Evolutionary conservation across 2,888 invertebrate species (phyloP).

Genomic region (Anthophora plumipes): DNA sequence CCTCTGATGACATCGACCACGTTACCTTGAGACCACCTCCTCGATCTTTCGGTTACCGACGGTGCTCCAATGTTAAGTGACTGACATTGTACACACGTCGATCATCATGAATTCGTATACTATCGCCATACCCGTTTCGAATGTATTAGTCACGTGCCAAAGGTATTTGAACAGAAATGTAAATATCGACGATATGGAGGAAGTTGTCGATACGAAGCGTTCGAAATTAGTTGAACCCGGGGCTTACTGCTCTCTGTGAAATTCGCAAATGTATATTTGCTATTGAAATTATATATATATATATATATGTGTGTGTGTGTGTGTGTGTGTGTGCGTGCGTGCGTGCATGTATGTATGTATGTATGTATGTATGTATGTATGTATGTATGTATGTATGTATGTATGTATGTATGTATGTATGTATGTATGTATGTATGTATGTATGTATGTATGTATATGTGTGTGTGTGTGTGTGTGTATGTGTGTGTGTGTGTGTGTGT

Average conservation of each 20-base stretch:
- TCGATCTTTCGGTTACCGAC: constrained; percentile 13
- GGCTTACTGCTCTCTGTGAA: background rate
- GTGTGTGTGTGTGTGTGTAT: no score
- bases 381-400: no score
- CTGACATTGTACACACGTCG: background rate
- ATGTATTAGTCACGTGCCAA: constrained; percentile 32
- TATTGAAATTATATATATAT: no score
- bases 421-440: no score
- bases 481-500: no score
- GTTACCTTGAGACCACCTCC: constrained; percentile 40
- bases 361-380: no score
- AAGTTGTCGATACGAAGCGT: background rate
- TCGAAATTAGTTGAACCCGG: background rate
- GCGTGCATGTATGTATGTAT: no score
- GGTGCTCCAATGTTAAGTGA: background rate
- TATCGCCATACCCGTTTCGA: background rate
- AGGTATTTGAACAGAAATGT: background rate
- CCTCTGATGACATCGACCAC: constrained; percentile 24
- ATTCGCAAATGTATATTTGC: background rate
- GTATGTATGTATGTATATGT: no score
- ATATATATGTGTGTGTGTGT: no score
- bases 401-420: no score
- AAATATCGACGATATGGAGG: background rate
- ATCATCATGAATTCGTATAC: background rate
- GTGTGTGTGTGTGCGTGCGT: no score